Conservation (phyloP, 2,888 invertebrate species). For the Parochlus steinenii region DNA sequence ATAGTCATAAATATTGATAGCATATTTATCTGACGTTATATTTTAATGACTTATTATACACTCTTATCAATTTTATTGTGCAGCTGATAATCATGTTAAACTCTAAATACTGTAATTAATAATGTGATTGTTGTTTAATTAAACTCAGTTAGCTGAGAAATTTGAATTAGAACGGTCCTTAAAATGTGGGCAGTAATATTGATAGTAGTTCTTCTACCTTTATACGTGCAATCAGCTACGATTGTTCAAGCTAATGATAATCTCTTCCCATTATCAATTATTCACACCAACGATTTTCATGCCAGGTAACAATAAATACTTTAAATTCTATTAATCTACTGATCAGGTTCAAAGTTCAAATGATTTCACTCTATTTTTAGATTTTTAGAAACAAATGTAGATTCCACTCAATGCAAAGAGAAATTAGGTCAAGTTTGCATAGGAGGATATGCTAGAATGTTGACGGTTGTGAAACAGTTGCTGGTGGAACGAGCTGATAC, state of each 20-base stretch:
- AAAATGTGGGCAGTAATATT: too few species aligned
- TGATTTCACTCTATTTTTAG: conserved; percentile 25
- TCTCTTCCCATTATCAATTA: conserved; percentile 5
- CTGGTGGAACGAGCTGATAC: conserved; percentile 27
- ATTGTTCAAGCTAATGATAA: not conserved
- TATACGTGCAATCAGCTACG: too few species aligned
- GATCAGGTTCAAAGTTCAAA: not conserved
- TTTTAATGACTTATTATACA: too few species aligned
- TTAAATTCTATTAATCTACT: not conserved
- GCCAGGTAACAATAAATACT: conserved; percentile 10
- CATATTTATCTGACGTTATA: too few species aligned
- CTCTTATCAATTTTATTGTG: too few species aligned
- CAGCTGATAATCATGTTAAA: too few species aligned
- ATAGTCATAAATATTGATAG: too few species aligned
- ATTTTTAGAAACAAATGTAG: conserved; percentile 41
- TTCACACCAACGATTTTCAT: conserved; percentile 13
- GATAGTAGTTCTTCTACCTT: too few species aligned
- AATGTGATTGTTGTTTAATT: too few species aligned
- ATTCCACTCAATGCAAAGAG: conserved; percentile 37
- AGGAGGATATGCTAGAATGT: conserved; percentile 52
- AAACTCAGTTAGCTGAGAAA: too few species aligned
- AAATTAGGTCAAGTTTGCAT: conserved; percentile 36
- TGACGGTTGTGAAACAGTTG: conserved; percentile 35
- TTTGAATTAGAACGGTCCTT: too few species aligned
- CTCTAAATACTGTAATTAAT: too few species aligned